These are phyloP conservation scores for Callopanchax toddi DNA, from an alignment of 2,113 vertebrate species.

Conservation along the genomic window DNA sequence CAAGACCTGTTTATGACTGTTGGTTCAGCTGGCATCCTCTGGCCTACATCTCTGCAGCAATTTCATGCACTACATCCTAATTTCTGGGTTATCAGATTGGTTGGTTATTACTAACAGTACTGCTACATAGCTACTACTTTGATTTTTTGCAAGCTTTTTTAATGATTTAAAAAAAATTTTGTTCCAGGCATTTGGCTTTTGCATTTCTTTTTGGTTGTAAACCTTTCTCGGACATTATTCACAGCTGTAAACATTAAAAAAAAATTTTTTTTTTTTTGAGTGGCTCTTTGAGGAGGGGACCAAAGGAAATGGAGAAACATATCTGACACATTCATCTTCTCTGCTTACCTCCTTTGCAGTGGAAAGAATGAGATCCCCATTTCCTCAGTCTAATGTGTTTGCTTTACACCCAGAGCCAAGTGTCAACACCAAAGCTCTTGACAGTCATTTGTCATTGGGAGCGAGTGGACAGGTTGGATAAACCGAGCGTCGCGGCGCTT, in stretches of 20 bases:
- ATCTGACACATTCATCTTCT: slow-evolving; percentile 62
- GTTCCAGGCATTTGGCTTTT: neutral
- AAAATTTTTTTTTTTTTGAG: slow-evolving; percentile 9
- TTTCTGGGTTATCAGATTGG: neutral
- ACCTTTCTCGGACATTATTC: no score
- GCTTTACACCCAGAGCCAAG: slow-evolving; percentile 58
- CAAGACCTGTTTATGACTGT: slow-evolving; percentile 18
- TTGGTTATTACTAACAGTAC: neutral
- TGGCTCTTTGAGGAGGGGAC: slow-evolving; percentile 42
- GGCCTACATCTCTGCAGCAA: slow-evolving; percentile 25
- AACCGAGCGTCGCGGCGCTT: slow-evolving; percentile 4
- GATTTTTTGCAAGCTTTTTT: no score
- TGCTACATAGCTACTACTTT: no score
- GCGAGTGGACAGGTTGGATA: slow-evolving; percentile 30
- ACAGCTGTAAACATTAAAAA: neutral
- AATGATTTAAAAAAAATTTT: no score
- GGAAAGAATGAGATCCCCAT: slow-evolving; percentile 59
- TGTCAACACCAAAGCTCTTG: slow-evolving; percentile 62
- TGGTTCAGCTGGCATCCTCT: slow-evolving; percentile 30
- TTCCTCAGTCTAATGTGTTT: slow-evolving; percentile 69
- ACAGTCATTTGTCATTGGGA: slow-evolving; percentile 65
- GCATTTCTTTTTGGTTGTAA: neutral
- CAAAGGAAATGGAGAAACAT: slow-evolving; percentile 55
- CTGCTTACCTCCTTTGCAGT: slow-evolving; percentile 59
- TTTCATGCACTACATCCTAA: neutral